phyloP scores from a whole-genome alignment of 2,113 vertebrate genomes.

The Synodontis membranacea region DNA sequence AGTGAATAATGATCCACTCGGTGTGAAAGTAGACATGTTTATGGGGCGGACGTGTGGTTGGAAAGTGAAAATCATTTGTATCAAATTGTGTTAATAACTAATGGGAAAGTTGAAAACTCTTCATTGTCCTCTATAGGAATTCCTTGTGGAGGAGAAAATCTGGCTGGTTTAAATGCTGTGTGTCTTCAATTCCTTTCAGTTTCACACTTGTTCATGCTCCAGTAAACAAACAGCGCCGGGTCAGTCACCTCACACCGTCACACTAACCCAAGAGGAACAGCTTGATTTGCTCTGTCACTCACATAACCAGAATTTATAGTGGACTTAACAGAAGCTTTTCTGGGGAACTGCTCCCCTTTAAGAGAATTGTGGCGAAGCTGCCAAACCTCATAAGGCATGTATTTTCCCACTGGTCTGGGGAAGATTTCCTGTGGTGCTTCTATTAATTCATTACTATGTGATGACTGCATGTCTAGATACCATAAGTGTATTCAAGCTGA shows the following conservation, averaged over 20 bases:
- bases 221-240: not conserved
- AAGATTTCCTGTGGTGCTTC: not conserved
- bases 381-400: not conserved
- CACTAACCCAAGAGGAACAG: not conserved
- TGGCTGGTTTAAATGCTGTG: not conserved
- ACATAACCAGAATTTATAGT: not conserved
- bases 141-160: not conserved
- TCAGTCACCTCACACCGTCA: not conserved
- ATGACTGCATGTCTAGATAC: not conserved
- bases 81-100: too few relatives aligned
- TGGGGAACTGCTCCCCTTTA: not conserved
- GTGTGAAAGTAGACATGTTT: not conserved
- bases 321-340: not conserved
- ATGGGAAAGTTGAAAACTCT: not conserved
- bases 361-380: not conserved
- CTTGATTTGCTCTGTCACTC: not conserved
- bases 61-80: not conserved
- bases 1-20: not conserved
- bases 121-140: not conserved
- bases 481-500: not conserved
- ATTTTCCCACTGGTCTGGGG: not conserved
- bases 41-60: too few relatives aligned
- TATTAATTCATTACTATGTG: not conserved
- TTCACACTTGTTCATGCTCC: constrained; percentile 14
- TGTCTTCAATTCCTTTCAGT: constrained; percentile 3